phyloP scores from a whole-genome alignment of 2,113 vertebrate species.

The Calonectris borealis region DNA sequence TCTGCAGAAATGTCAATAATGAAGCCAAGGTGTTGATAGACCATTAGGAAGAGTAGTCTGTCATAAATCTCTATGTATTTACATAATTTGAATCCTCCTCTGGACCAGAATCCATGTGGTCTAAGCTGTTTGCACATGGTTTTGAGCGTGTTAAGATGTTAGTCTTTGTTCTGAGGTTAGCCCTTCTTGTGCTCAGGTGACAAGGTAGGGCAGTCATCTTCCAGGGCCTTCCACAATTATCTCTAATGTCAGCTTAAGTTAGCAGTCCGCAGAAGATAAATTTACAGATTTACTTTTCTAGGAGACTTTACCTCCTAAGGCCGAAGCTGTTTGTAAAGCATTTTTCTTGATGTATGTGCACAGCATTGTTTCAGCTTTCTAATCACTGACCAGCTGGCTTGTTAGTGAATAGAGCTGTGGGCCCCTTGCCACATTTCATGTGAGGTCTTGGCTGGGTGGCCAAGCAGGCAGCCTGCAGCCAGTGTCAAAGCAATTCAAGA shows the following conservation, averaged over 20 bases:
- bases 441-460: conserved; percentile 96
- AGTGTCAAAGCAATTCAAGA: conserved; percentile 80
- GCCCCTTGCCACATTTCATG: conserved; percentile 95
- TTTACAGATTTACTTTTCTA: conserved; percentile 24
- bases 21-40: conserved; percentile 5
- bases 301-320: conserved; percentile 58
- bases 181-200: neutral
- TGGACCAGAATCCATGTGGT: neutral
- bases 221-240: neutral
- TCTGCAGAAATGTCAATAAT: conserved; percentile 6
- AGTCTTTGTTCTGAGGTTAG: conserved; percentile 17
- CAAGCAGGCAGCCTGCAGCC: conserved; percentile 82
- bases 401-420: conserved; percentile 88
- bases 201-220: neutral
- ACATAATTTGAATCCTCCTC: conserved; percentile 10
- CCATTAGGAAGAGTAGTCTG: neutral
- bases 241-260: neutral
- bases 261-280: conserved; percentile 32
- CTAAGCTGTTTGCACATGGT: neutral
- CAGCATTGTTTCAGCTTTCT: conserved; percentile 86
- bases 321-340: conserved; percentile 64
- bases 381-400: conserved; percentile 98
- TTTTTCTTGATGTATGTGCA: conserved; percentile 85
- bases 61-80: conserved; percentile 15
- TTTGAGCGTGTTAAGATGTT: neutral